Percentiles rank a stretch among this genome's conserved stretches.
These are phyloP conservation scores for Trissolcus brochymenae DNA, from an alignment of 2,888 invertebrate genomes.

Conservation along the genomic window DNA sequence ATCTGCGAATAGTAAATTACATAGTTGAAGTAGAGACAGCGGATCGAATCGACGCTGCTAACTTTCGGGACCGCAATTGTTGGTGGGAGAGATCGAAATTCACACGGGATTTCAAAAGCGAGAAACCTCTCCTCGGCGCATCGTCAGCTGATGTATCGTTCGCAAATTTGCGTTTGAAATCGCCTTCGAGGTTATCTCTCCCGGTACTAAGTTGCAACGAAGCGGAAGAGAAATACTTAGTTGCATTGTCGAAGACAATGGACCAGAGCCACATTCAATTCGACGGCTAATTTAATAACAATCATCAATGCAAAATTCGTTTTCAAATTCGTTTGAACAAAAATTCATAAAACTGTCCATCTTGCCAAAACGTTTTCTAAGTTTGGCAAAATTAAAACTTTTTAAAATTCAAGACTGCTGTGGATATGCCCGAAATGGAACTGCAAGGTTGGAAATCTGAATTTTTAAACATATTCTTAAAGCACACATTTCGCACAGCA, in stretches of 20 bases:
- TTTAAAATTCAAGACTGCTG: background rate
- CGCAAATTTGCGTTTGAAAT: constrained; percentile 72
- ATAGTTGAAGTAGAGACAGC: constrained; percentile 56
- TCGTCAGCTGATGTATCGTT: constrained; percentile 51
- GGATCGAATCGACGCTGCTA: constrained; percentile 66
- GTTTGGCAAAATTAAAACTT: background rate
- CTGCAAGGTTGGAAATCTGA: background rate
- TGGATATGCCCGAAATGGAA: too few species aligned
- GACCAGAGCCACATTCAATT: constrained; percentile 1
- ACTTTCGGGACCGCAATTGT: constrained; percentile 70
- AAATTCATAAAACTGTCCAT: background rate
- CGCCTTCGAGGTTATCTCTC: constrained; percentile 58
- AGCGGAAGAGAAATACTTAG: constrained; percentile 44
- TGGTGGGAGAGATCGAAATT: constrained; percentile 62
- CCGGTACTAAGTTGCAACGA: constrained; percentile 39
- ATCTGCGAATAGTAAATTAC: constrained; percentile 65
- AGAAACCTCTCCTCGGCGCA: constrained; percentile 58
- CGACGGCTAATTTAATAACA: constrained; percentile 18
- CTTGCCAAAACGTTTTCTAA: background rate
- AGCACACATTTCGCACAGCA: background rate
- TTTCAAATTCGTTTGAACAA: background rate
- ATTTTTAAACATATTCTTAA: background rate
- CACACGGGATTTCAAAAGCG: constrained; percentile 64
- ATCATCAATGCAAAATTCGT: constrained; percentile 7
- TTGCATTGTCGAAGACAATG: constrained; percentile 32